A percentile compares a stretch with the other conserved stretches of the same genome.
phyloP scores from a whole-genome alignment of 2,797 vertebrate genomes.

The Acridotheres tristis region DNA sequence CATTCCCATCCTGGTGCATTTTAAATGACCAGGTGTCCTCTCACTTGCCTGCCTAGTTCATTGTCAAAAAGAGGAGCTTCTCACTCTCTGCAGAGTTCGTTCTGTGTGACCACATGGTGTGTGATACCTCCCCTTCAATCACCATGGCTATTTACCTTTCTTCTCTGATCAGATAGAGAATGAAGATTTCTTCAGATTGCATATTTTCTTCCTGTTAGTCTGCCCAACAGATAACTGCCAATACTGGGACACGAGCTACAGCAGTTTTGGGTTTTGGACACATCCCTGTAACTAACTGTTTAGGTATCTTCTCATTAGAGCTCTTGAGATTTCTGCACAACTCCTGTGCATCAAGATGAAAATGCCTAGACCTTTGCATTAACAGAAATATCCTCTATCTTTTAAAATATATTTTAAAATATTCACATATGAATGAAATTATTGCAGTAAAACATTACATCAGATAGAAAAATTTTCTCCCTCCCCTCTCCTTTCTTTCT shows the following conservation, averaged over 20 bases:
- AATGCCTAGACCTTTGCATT: background rate
- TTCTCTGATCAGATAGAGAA: background rate
- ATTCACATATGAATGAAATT: background rate
- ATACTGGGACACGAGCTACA: background rate
- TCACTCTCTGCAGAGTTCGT: background rate
- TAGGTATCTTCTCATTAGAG: constrained; percentile 29
- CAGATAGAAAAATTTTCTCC: background rate
- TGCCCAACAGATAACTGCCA: background rate
- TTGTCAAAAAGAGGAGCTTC: constrained; percentile 46
- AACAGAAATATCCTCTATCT: background rate
- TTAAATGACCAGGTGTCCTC: constrained; percentile 74
- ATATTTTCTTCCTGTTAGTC: background rate
- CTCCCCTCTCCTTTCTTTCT: background rate
- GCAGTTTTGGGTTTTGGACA: constrained; percentile 8
- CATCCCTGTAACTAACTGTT: background rate
- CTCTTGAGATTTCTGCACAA: constrained; percentile 16
- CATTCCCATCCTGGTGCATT: constrained; percentile 66
- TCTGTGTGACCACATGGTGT: constrained; percentile 21
- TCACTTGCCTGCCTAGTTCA: constrained; percentile 34
- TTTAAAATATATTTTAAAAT: constrained; percentile 3
- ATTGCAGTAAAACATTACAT: background rate
- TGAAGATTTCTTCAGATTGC: background rate
- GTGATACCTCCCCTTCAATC: background rate
- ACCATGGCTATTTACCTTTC: background rate
- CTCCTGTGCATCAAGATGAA: background rate